Conservation (phyloP, 2,888 invertebrate species). For the Linnaemya vulpina region DNA sequence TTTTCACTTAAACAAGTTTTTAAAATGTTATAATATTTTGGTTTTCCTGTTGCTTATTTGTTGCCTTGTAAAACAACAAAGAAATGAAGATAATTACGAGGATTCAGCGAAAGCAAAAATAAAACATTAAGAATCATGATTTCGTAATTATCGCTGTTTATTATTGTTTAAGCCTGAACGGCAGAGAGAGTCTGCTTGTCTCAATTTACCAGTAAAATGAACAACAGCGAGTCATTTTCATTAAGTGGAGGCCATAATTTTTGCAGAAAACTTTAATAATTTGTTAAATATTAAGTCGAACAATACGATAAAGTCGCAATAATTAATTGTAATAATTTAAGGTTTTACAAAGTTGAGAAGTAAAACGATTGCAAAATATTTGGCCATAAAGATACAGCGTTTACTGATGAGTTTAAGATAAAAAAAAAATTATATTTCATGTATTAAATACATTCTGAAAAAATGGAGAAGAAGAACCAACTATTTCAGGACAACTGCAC, state of each 20-base stretch:
- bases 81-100: slow-evolving; percentile 19
- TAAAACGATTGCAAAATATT: neutral
- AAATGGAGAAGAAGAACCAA: no score
- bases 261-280: slow-evolving; percentile 16
- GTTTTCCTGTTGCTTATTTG: neutral
- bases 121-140: slow-evolving; percentile 7
- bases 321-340: neutral
- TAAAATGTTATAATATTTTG: neutral
- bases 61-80: neutral
- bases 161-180: slow-evolving; percentile 27
- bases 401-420: no score
- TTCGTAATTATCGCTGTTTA: slow-evolving; percentile 41
- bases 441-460: no score
- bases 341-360: neutral
- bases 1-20: neutral
- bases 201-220: slow-evolving; percentile 30
- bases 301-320: slow-evolving; percentile 11
- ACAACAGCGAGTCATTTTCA: slow-evolving; percentile 26
- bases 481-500: no score
- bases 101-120: neutral
- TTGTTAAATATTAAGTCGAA: slow-evolving; percentile 22
- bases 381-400: no score
- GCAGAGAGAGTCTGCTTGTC: slow-evolving; percentile 23
- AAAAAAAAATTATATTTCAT: no score
- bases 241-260: slow-evolving; percentile 37